These are phyloP conservation scores for Labeo calbasu DNA, from an alignment of 2,797 vertebrate species.

Conservation along the genomic window DNA sequence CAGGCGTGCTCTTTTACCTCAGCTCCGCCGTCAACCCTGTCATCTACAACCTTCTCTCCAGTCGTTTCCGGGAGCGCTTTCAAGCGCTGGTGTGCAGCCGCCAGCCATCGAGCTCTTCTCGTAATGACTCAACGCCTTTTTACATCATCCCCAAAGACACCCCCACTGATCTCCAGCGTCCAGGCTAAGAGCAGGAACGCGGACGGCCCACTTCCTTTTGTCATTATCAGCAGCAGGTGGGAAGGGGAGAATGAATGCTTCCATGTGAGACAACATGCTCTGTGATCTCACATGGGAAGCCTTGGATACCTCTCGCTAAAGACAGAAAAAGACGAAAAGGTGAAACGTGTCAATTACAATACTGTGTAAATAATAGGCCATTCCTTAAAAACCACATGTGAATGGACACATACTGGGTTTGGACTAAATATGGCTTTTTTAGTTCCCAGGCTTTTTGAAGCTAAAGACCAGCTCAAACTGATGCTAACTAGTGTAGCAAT, in stretches of 20 bases:
- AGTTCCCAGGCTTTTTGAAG: background rate
- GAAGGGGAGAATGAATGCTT: conserved; percentile 50
- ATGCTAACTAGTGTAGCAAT: background rate
- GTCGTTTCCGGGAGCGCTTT: conserved; percentile 80
- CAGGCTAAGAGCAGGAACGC: conserved; percentile 53
- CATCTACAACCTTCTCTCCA: conserved; percentile 84
- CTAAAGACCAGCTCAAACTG: background rate
- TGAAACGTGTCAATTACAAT: background rate
- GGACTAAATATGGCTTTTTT: background rate
- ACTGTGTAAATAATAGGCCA: background rate
- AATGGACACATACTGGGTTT: background rate
- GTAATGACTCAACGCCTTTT: conserved; percentile 70
- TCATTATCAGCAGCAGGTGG: conserved; percentile 61
- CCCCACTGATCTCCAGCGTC: conserved; percentile 50
- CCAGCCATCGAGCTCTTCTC: conserved; percentile 58
- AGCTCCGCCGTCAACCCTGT: conserved; percentile 82
- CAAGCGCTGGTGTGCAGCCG: conserved; percentile 75
- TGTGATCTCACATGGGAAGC: background rate
- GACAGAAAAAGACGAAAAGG: background rate
- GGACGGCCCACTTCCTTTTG: conserved; percentile 56
- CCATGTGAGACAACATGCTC: conserved; percentile 36
- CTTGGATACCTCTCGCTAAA: background rate
- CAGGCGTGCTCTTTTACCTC: conserved; percentile 83
- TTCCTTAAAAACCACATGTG: background rate
- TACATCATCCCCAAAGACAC: conserved; percentile 67